A percentile compares a stretch with the other conserved stretches of the same genome.
phyloP scores from a whole-genome alignment of 2,113 vertebrate genomes.

The Microtus ochrogaster region DNA sequence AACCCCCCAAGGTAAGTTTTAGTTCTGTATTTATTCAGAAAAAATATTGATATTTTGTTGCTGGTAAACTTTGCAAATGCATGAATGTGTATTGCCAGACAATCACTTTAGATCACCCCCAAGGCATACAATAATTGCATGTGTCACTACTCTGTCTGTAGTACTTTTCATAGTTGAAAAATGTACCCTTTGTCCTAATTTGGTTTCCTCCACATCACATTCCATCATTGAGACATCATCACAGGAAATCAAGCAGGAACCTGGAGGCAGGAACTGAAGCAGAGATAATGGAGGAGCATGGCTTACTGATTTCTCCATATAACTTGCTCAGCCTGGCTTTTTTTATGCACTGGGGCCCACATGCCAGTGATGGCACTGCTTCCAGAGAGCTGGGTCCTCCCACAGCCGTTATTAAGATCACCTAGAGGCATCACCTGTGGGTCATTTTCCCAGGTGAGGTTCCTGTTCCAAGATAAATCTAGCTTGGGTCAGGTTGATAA shows the following conservation, averaged over 20 bases:
- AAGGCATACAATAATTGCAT: neutral
- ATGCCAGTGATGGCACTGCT: neutral
- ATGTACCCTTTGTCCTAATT: neutral
- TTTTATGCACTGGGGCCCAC: neutral
- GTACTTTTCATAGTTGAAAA: neutral
- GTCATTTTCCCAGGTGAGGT: neutral
- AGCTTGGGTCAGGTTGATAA: neutral
- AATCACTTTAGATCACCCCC: neutral
- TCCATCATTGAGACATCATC: neutral
- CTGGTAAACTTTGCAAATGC: neutral
- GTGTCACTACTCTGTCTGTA: neutral
- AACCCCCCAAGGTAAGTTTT: neutral
- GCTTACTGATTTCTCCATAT: too few species aligned
- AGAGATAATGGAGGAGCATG: neutral
- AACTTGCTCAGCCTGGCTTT: too few species aligned
- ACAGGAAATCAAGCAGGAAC: neutral
- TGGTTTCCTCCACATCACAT: neutral
- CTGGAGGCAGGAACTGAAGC: neutral
- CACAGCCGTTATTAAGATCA: neutral
- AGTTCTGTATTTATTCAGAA: neutral
- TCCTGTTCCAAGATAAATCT: neutral
- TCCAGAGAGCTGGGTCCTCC: neutral
- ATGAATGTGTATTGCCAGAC: neutral
- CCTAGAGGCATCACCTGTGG: neutral
- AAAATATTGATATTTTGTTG: conserved; percentile 17